phyloP scores from a whole-genome alignment of 2,797 vertebrate species.

The Aeoliscus strigatus region DNA sequence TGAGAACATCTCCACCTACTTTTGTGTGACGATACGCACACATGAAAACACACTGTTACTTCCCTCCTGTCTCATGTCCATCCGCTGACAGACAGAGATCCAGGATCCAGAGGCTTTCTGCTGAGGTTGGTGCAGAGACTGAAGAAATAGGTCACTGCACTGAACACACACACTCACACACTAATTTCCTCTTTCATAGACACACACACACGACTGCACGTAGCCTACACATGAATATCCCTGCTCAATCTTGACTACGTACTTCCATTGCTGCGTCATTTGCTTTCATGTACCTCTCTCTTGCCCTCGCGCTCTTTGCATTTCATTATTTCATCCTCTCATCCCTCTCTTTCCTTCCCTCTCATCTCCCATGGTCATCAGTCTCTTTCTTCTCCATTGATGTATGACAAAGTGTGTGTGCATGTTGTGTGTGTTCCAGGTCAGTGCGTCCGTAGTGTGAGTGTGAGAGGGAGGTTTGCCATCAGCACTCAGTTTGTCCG shows the following conservation, averaged over 20 bases:
- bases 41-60: too few species aligned
- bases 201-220: background rate
- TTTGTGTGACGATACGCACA: too few species aligned
- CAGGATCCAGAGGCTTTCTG: constrained; percentile 48
- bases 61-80: constrained; percentile 36
- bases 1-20: too few species aligned
- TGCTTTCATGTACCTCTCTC: constrained; percentile 42
- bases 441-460: constrained; percentile 56
- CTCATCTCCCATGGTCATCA: constrained; percentile 39
- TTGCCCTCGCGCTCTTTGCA: constrained; percentile 29
- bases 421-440: constrained; percentile 55
- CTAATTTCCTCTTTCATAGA: constrained; percentile 3
- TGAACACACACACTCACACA: constrained; percentile 29
- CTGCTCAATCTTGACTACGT: constrained; percentile 10
- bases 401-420: constrained; percentile 22
- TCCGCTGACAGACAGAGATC: constrained; percentile 33
- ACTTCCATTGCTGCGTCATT: constrained; percentile 24
- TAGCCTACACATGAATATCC: constrained; percentile 5
- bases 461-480: constrained; percentile 46
- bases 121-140: constrained; percentile 63
- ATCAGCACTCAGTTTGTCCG: constrained; percentile 41
- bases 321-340: constrained; percentile 50
- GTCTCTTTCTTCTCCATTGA: constrained; percentile 26
- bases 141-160: constrained; percentile 69
- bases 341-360: constrained; percentile 26